Evolutionary conservation across 2,888 invertebrate genomes (phyloP).

Genomic region (Yponomeuta cagnagella): DNA sequence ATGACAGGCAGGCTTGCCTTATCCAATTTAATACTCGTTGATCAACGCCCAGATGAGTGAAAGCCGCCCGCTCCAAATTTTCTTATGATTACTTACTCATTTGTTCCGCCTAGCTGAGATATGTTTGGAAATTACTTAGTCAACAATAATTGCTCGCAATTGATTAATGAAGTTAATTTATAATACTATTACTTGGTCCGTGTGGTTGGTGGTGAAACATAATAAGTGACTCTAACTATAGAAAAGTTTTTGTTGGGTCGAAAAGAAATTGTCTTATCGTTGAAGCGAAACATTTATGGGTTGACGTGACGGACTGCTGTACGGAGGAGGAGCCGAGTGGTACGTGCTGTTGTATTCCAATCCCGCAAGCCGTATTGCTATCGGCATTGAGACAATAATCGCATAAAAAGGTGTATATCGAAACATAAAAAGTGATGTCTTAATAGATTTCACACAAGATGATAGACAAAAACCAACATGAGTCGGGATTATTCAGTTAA

Average conservation of each 20-base stretch:
- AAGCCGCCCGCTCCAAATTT: slow-evolving; percentile 34
- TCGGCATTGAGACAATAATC: neutral
- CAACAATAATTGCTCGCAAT: neutral
- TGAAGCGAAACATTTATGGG: slow-evolving; percentile 3
- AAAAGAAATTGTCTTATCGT: slow-evolving; percentile 8
- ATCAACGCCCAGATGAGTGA: slow-evolving; percentile 42
- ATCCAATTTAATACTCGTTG: slow-evolving; percentile 45
- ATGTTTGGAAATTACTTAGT: slow-evolving; percentile 9
- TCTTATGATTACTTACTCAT: slow-evolving; percentile 19
- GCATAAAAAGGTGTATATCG: neutral
- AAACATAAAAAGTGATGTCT: slow-evolving; percentile 11
- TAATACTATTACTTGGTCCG: neutral
- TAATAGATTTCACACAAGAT: slow-evolving; percentile 53
- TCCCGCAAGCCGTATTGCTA: neutral
- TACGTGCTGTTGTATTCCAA: neutral
- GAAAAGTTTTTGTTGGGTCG: neutral
- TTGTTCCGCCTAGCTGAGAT: slow-evolving; percentile 3
- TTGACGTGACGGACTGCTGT: neutral
- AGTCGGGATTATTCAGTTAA: slow-evolving; percentile 43
- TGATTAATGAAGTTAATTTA: slow-evolving; percentile 10
- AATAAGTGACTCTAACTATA: neutral
- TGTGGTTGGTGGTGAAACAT: neutral
- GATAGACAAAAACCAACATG: slow-evolving; percentile 54
- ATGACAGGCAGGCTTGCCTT: slow-evolving; percentile 27
- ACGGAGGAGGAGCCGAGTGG: neutral